Base-by-base conservation (phyloP, 2,797 vertebrate species). In the Enteromius viviparus region DNA sequence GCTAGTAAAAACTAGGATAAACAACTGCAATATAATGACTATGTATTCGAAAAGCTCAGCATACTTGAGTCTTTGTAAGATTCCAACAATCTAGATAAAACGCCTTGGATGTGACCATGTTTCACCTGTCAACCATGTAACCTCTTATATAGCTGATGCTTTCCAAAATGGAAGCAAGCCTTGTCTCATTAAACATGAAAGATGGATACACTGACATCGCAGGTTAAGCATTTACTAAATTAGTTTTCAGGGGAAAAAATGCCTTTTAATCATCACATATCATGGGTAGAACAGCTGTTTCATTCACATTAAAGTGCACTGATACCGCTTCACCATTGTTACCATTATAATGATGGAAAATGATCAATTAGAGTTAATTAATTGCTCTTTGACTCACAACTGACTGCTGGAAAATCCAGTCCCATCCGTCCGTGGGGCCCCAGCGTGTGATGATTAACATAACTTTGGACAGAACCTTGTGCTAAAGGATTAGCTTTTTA, bases 301-400 rank as follows among this genome's bases (percentile, higher is more conserved):
- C 76, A 85, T 58, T 90, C 87, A 78, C 86, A 75, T 88, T 88
- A 85, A 89, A 90, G 87, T 84, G 51, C 82, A 78, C 78, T 69
- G 88, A 91, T 81, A 89, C 85, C 70, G 80, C 84, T 90, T 87
- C 78, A 83, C 85, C 85, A 92, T 85, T 92, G 91, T 91, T 87
- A 90, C 91, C 91, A 94, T 95, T 94, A 94, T 84, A 93, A 91
- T 94, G 92, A 94, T 95, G 92, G 92, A 94, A 94, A 94, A 94
- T 90, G 85, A 93, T 95, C 92, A 93, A 94, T 95, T 94, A 92
- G 90, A 88, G 88, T 93, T 94, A 94, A 95, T 94, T 93, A 91
- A 94, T 93, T 87, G 87, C 91, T 88, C 88, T 90, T 65, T 91
- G 89, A 93, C 93, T 92, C 91, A 86, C 88, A 91, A 92, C 90